A percentile compares a stretch with the other conserved stretches of the same genome.
Conservation (phyloP, 2,113 vertebrate species). For the Monarcha castaneiventris region DNA sequence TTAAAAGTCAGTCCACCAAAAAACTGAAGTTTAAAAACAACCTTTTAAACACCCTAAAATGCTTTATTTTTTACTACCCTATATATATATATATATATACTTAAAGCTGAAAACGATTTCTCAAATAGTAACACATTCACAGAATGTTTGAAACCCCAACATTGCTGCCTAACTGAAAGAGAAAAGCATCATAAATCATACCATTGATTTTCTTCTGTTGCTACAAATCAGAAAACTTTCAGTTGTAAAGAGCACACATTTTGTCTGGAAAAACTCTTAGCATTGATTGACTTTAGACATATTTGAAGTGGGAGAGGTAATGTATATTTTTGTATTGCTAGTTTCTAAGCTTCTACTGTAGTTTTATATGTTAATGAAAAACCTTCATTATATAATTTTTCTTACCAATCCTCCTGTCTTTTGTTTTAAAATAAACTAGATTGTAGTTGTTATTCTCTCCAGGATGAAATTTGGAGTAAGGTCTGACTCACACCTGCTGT, state of each 20-base stretch:
- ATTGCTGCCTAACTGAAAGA: neutral
- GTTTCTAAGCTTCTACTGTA: neutral
- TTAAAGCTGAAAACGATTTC: neutral
- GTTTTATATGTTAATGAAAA: neutral
- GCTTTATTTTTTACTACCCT: neutral
- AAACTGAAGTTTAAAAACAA: neutral
- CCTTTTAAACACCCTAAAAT: neutral
- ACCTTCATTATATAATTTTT: neutral
- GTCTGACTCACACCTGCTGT: conserved; percentile 42
- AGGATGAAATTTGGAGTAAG: conserved; percentile 2
- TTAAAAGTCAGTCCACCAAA: neutral
- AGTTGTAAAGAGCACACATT: neutral
- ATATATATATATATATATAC: neutral
- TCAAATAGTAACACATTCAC: neutral
- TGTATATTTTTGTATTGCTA: neutral
- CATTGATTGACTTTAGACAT: neutral
- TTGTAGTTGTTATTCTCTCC: conserved; percentile 17
- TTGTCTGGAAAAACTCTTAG: neutral
- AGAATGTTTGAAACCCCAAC: neutral
- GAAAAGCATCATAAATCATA: neutral
- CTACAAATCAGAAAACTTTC: neutral
- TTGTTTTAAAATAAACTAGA: conserved; percentile 28
- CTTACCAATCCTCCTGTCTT: neutral
- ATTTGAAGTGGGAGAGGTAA: neutral
- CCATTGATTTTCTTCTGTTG: neutral